Evolutionary conservation across 2,888 invertebrate species (phyloP).

Genomic region (Trichacis sp.): DNA sequence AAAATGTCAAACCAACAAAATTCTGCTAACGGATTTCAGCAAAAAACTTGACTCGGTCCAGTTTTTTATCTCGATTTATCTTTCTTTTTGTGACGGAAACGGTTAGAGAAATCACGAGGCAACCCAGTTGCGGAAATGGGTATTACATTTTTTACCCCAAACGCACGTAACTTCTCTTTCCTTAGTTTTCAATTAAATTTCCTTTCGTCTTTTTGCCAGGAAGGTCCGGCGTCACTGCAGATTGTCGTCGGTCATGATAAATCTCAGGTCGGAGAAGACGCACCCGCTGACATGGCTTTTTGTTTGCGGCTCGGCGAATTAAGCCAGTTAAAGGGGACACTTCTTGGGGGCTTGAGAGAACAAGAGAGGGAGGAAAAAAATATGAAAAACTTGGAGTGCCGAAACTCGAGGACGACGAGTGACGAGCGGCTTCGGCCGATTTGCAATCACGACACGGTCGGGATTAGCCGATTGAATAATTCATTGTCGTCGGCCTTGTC

Average conservation of each 20-base stretch:
- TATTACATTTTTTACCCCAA: constrained; percentile 1
- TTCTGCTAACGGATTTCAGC: neutral
- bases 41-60: neutral
- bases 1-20: no score
- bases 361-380: constrained; percentile 15
- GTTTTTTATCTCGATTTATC: constrained; percentile 1
- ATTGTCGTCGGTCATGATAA: constrained; percentile 40
- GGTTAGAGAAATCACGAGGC: neutral
- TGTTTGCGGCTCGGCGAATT: constrained; percentile 33
- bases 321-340: constrained; percentile 25
- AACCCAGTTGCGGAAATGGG: neutral
- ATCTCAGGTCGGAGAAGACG: constrained; percentile 26
- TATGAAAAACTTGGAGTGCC: constrained; percentile 23
- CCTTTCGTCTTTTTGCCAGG: constrained; percentile 20
- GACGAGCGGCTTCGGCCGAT: constrained; percentile 45
- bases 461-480: constrained; percentile 65
- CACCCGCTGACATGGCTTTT: constrained; percentile 36
- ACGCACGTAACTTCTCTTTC: constrained; percentile 25
- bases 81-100: neutral
- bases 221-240: constrained; percentile 11
- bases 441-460: constrained; percentile 63
- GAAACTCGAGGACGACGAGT: no score
- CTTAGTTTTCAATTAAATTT: constrained; percentile 39
- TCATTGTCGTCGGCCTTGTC: constrained; percentile 64
- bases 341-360: constrained; percentile 8